These are phyloP conservation scores for Macrophya annulata DNA, from an alignment of 2,888 invertebrate genomes.

Conservation along the genomic window DNA sequence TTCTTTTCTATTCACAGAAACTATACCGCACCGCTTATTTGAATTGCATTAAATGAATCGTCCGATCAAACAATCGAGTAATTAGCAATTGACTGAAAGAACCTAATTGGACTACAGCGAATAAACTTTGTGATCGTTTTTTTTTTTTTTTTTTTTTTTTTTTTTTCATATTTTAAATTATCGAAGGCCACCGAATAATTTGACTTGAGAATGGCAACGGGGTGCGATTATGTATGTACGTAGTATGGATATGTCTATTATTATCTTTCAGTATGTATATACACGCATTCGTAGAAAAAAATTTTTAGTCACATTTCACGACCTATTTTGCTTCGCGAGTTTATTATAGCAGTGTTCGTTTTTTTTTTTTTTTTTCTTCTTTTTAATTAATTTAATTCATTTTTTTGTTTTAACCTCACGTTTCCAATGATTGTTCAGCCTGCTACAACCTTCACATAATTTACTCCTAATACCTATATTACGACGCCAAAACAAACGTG, in stretches of 20 bases:
- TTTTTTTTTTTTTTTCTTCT: background rate
- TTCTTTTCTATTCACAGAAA: background rate
- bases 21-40: background rate
- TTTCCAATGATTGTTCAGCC: background rate
- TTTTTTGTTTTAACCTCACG: background rate
- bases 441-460: constrained; percentile 1
- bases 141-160: background rate
- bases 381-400: too few relatives aligned
- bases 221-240: too few relatives aligned
- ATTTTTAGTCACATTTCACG: background rate
- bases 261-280: too few relatives aligned
- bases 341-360: background rate
- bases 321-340: background rate
- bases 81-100: background rate
- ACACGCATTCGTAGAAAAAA: too few relatives aligned
- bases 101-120: background rate
- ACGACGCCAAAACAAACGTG: constrained; percentile 34
- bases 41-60: background rate
- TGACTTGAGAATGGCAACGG: too few relatives aligned
- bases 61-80: background rate
- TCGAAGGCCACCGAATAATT: too few relatives aligned
- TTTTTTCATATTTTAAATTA: too few relatives aligned
- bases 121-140: background rate
- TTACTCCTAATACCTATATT: background rate
- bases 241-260: too few relatives aligned